A percentile compares a stretch with the other conserved stretches of the same genome.
Evolutionary conservation across 2,113 vertebrate species (phyloP).

Genomic region (Limanda limanda): DNA sequence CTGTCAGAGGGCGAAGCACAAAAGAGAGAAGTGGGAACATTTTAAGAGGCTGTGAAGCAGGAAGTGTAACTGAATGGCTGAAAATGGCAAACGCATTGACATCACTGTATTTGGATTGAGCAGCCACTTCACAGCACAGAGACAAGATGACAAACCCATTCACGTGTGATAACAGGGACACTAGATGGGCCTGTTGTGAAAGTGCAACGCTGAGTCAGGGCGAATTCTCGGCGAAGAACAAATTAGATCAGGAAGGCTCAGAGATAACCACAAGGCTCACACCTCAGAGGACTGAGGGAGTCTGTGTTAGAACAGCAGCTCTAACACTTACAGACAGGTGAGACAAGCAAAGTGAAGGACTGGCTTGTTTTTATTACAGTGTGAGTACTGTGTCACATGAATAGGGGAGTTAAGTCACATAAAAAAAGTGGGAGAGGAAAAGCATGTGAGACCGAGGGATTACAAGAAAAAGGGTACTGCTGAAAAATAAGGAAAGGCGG

Average conservation of each 20-base stretch:
- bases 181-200: conserved; percentile 12
- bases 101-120: conserved; percentile 21
- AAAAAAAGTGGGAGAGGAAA: conserved; percentile 35
- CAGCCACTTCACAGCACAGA: conserved; percentile 41
- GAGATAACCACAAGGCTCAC: conserved; percentile 1
- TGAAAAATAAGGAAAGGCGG: neutral
- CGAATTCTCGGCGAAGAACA: conserved; percentile 28
- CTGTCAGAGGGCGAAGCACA: neutral
- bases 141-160: conserved; percentile 33
- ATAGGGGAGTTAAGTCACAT: conserved; percentile 19
- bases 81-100: conserved; percentile 26
- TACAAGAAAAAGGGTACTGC: conserved; percentile 5
- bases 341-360: conserved; percentile 12
- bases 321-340: neutral
- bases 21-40: neutral
- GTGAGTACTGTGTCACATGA: conserved; percentile 44
- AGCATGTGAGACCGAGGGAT: conserved; percentile 23
- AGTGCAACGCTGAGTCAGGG: conserved; percentile 28
- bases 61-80: conserved; percentile 18
- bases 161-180: conserved; percentile 31
- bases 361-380: conserved; percentile 47
- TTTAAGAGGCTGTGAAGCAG: neutral
- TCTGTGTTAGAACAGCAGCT: neutral
- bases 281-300: conserved; percentile 1
- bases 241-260: conserved; percentile 25